Conservation (phyloP, 2,113 vertebrate genomes). For the Callospermophilus lateralis region DNA sequence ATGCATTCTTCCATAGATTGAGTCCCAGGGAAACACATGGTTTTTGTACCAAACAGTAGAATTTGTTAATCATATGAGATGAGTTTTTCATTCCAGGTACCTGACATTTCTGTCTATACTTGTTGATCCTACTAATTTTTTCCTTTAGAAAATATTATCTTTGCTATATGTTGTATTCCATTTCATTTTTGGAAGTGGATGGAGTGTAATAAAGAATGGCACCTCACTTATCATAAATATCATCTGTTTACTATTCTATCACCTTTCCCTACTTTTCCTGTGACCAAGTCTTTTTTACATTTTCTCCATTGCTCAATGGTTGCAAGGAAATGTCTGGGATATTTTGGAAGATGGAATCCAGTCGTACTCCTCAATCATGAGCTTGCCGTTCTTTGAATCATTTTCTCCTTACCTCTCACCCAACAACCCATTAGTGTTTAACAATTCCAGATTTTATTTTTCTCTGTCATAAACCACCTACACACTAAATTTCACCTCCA, state of each 20-base stretch:
- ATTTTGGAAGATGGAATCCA: neutral
- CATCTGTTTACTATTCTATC: neutral
- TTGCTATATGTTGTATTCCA: neutral
- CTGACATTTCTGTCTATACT: neutral
- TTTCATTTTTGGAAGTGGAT: neutral
- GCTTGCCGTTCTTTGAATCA: neutral
- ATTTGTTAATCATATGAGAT: conserved; percentile 40
- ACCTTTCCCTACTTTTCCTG: neutral
- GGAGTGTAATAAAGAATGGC: neutral
- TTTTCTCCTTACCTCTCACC: neutral
- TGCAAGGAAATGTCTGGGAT: neutral
- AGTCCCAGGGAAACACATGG: neutral
- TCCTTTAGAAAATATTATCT: conserved; percentile 6
- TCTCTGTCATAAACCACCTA: neutral
- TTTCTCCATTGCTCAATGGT: neutral
- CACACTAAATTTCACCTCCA: neutral
- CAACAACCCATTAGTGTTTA: neutral
- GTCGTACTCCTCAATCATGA: neutral
- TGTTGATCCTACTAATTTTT: neutral
- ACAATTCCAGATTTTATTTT: neutral
- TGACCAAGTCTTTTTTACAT: neutral
- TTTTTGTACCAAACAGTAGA: neutral
- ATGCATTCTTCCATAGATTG: conserved; percentile 12
- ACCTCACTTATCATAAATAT: neutral
- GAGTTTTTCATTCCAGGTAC: neutral